These are phyloP conservation scores for Micrasema minimum DNA, from an alignment of 1,140 invertebrate genomes.

Conservation along the genomic window DNA sequence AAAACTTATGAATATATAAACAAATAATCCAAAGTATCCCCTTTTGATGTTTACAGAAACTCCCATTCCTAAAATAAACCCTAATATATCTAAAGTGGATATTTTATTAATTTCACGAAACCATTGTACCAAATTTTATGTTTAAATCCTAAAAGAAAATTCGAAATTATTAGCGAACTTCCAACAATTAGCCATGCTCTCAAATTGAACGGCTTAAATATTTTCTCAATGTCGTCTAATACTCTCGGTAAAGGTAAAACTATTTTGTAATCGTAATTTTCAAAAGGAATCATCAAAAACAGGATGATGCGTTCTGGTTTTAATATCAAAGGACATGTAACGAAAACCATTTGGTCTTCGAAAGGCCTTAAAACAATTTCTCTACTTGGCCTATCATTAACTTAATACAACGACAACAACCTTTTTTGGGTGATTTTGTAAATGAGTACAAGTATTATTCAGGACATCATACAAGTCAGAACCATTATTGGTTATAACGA, in stretches of 20 bases:
- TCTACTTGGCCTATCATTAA: neutral
- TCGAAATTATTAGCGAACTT: too few species aligned
- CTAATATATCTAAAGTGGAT: neutral
- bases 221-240: constrained; percentile 1
- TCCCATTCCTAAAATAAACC: neutral
- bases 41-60: neutral
- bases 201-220: constrained; percentile 2
- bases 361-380: neutral
- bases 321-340: neutral
- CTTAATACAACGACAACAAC: constrained; percentile 8
- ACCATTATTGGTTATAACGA: neutral
- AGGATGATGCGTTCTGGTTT: neutral
- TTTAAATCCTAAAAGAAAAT: too few species aligned
- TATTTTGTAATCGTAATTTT: neutral
- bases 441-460: constrained; percentile 5
- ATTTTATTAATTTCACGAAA: neutral
- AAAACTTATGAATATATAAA: neutral
- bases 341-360: neutral
- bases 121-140: too few species aligned
- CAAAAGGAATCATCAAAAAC: neutral
- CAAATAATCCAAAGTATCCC: neutral
- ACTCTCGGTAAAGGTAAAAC: neutral
- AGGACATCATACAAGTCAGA: constrained; percentile 1
- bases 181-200: neutral
- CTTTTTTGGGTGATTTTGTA: constrained; percentile 5